phyloP scores from a whole-genome alignment of 2,797 vertebrate genomes.

The Novumbra hubbsi region DNA sequence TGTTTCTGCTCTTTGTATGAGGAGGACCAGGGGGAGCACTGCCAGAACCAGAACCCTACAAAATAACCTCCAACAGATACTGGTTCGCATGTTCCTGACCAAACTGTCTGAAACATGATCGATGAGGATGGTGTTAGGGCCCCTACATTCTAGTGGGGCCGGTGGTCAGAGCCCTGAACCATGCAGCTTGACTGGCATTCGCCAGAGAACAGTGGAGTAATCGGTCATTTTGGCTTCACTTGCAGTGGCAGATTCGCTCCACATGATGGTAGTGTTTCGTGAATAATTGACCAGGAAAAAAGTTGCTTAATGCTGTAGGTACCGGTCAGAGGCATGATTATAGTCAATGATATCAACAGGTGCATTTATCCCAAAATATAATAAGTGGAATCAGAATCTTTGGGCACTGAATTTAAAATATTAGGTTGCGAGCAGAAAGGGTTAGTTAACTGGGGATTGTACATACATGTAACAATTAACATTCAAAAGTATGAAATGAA shows the following conservation, averaged over 20 bases:
- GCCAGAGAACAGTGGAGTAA: too few relatives aligned
- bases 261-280: constrained; percentile 47
- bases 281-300: neutral
- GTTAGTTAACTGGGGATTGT: neutral
- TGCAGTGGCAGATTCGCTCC: constrained; percentile 14
- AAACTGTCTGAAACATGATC: too few relatives aligned
- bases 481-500: neutral
- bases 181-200: too few relatives aligned
- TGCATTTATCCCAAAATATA: neutral
- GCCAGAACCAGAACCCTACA: too few relatives aligned
- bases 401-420: neutral
- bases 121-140: too few relatives aligned
- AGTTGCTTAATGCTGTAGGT: neutral
- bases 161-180: too few relatives aligned
- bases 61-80: too few relatives aligned
- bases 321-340: neutral
- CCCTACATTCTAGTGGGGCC: too few relatives aligned
- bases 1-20: too few relatives aligned
- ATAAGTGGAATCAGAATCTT: neutral
- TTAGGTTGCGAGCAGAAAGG: neutral
- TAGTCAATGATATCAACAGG: neutral
- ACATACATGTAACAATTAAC: neutral
- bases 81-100: too few relatives aligned
- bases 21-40: too few relatives aligned
- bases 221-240: neutral